Evolutionary conservation across 2,888 invertebrate genomes (phyloP).

Genomic region (Bruchidius siliquastri): DNA sequence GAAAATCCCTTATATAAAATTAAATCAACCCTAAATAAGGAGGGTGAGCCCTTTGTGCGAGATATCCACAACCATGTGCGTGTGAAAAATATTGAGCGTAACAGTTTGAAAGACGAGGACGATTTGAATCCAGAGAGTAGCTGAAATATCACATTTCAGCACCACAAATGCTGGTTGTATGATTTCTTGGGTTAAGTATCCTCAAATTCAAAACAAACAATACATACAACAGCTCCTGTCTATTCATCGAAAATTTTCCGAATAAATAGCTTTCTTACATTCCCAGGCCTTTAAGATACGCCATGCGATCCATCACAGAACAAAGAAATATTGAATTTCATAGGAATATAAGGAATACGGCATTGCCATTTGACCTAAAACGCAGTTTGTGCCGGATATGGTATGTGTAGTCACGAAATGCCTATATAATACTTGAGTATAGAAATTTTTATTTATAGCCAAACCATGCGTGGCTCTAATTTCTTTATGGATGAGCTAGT

Average conservation of each 20-base stretch:
- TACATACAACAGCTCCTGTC: background rate
- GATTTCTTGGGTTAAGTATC: too few species aligned
- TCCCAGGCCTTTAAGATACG: background rate
- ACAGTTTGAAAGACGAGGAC: too few species aligned
- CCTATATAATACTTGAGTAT: background rate
- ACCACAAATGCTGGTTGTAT: too few species aligned
- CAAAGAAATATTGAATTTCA: background rate
- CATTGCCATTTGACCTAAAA: background rate
- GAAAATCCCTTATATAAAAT: too few species aligned
- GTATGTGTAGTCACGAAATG: background rate
- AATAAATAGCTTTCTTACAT: background rate
- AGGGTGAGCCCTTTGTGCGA: too few species aligned
- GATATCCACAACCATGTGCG: too few species aligned
- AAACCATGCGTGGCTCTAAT: background rate
- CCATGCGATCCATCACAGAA: background rate
- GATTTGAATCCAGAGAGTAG: too few species aligned
- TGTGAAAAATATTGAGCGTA: too few species aligned
- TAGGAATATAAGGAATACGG: background rate
- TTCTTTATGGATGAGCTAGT: too few species aligned
- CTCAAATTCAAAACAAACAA: background rate
- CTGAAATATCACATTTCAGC: too few species aligned
- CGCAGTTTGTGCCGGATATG: background rate
- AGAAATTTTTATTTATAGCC: background rate
- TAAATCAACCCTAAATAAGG: too few species aligned
- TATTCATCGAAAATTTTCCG: background rate